Evolutionary conservation across 2,888 invertebrate genomes (phyloP), one percentile per base, ranked within the genome.

Genomic region (Smittia sp.): DNA sequence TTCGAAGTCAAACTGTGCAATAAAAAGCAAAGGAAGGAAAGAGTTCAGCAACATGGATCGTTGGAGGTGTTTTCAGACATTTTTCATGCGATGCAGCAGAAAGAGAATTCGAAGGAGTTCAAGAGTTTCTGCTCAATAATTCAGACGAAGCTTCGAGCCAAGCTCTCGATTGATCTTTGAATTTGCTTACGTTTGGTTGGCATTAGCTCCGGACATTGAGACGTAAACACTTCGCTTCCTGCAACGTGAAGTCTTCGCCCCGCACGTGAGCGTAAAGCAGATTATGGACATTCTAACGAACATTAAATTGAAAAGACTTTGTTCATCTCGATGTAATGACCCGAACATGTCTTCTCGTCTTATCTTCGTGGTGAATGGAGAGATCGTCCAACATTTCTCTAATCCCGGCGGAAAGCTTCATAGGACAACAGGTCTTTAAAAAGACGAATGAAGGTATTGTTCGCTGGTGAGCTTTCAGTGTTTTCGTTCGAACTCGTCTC

Each of bases 391-490:
- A 20, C 4, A 52, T 52, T 9, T 58, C 58, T 58, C 11, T 58
- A 20, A 58, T 20, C 22, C 58, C 18, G 7, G 13, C 9, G 22
- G 1, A 65, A 65, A 65, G 11, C 11, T 13, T 11, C 27, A 7
- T 9, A 65, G 27, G 63, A 65, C 25, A 65, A 27, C 58, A 58
- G 63, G 58, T 58, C 58, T 58, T 58, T 58, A 20, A 18, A 20
- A 65, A 65, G 63, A 65, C 15, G 63, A 22, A 65, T 65, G 63
- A 65, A 65, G 63, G 63, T 65, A 65, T 32, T 1, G 27, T 13
- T 13, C 9, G n/a, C 13, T 7, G n/a, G 25, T 22, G 27, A 25
- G 11, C 27, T 65, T 65, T 65, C 15, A n/a, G 11, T 65, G 7
- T 32, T 24, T 62, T 58, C 22, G 9, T 58, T 58, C 58, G 11